phyloP scores from a whole-genome alignment of 2,797 vertebrate species.

The Clarias laeviceps region DNA sequence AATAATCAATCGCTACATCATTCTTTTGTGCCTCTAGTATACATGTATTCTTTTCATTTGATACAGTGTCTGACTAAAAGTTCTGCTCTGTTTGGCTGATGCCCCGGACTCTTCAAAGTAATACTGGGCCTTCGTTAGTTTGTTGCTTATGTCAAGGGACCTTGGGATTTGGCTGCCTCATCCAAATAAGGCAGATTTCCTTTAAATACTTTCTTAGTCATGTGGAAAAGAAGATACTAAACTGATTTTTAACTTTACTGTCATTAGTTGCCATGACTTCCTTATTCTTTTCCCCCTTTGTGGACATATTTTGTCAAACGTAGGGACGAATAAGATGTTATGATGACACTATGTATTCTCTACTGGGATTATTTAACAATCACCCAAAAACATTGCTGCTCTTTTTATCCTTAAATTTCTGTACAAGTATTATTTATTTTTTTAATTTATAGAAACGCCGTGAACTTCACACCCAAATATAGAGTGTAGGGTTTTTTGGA shows the following conservation, averaged over 20 bases:
- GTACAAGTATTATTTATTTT: conserved; percentile 66
- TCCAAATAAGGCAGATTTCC: conserved; percentile 26
- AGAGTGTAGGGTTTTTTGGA: conserved; percentile 42
- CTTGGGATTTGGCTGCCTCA: conserved; percentile 11
- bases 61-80: conserved; percentile 46
- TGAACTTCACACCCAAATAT: conserved; percentile 44
- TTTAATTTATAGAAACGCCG: conserved; percentile 63
- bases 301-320: conserved; percentile 20
- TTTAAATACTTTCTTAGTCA: conserved; percentile 20
- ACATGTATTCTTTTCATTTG: conserved; percentile 42
- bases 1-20: conserved; percentile 33
- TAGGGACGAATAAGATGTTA: conserved; percentile 33
- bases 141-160: conserved; percentile 40
- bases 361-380: conserved; percentile 51
- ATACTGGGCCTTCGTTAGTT: conserved; percentile 39
- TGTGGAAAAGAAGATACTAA: conserved; percentile 18
- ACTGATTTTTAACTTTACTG: conserved; percentile 22
- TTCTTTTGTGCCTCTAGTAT: conserved; percentile 56
- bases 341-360: conserved; percentile 52
- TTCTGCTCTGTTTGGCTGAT: conserved; percentile 37
- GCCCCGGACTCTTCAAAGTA: conserved; percentile 43
- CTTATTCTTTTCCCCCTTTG: conserved; percentile 2
- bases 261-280: conserved; percentile 25
- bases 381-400: conserved; percentile 59
- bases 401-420: conserved; percentile 53